Evolutionary conservation across 2,797 vertebrate genomes (phyloP), one percentile per base, ranked within the genome.

Genomic region (Limosa lapponica): DNA sequence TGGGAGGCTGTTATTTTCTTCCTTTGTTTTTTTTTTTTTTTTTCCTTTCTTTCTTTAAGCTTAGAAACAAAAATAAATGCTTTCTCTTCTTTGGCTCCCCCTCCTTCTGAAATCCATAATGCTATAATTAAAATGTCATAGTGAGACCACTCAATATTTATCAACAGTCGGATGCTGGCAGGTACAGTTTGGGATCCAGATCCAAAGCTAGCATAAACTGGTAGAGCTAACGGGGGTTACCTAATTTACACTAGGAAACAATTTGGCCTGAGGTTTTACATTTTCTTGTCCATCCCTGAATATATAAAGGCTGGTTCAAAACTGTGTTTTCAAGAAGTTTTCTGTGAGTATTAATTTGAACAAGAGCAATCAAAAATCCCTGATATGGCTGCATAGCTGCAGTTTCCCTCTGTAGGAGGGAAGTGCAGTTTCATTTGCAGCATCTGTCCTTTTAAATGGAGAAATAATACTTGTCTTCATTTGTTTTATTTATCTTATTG

Each of bases 61-160:
- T 92, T 92, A 81, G 94, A 95, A 54, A 1, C 12, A 58, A 71
- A 89, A 88, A 61, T n/a, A 91, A 93, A 93, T 82, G 74, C 69
- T 95, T 94, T 77, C 88, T 94, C 78, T 95, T 92, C 58, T 87
- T 86, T 90, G 57, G 9, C 57, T 72, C 67, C 89, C 87, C 69
- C 79, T 81, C 57, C 69, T 43, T 37, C 71, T 82, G 65, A 97
- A 97, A 97, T 97, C 96, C 72, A 97, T 96, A 97, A 91, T 52
- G 79, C 51, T 96, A 94, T 97, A 97, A 97, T 97, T 97, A 97
- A 95, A 95, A 96, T 96, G 96, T 95, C 96, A 95, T 27, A 34
- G 82, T 80, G 81, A 94, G 71, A 86, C 85, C 85, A 82, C 75
- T 97, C 95, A 95, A 88, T 97, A 97, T 97, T 96, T 95, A 95